A percentile compares a stretch with the other conserved stretches of the same genome.
These are phyloP conservation scores for Dunckerocampus dactyliophorus DNA, from an alignment of 2,113 vertebrate genomes.

Conservation along the genomic window DNA sequence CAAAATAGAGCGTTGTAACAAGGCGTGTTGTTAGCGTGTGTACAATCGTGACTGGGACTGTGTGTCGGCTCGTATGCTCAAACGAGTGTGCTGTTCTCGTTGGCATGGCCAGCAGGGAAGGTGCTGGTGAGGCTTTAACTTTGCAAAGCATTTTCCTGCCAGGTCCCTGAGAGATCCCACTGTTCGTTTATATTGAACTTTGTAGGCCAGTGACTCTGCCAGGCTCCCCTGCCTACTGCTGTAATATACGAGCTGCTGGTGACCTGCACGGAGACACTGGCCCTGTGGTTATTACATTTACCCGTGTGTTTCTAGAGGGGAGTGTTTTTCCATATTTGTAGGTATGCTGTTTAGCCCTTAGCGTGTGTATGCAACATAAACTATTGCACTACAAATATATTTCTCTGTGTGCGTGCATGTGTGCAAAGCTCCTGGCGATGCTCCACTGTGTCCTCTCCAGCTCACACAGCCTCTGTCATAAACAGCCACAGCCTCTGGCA, in stretches of 20 bases:
- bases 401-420: constrained; percentile 3
- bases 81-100: constrained; percentile 40
- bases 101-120: constrained; percentile 70
- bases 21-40: too few relatives aligned
- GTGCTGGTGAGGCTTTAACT: constrained; percentile 94
- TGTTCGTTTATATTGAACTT: constrained; percentile 97
- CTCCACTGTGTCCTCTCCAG: constrained; percentile 79
- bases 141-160: constrained; percentile 95
- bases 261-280: constrained; percentile 88
- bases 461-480: constrained; percentile 88
- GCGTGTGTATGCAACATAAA: constrained; percentile 43
- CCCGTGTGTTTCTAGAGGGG: constrained; percentile 14
- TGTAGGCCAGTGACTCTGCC: constrained; percentile 83
- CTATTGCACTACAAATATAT: constrained; percentile 33
- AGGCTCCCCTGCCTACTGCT: constrained; percentile 88
- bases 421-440: constrained; percentile 33
- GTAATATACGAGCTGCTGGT: constrained; percentile 93
- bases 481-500: constrained; percentile 84
- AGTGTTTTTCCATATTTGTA: constrained; percentile 13
- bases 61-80: constrained; percentile 9
- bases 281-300: constrained; percentile 92
- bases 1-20: too few relatives aligned
- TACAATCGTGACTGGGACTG: too few relatives aligned
- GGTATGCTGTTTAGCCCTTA: constrained; percentile 38
- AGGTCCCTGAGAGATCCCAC: constrained; percentile 85